Percentiles rank a stretch among this genome's conserved stretches.
Evolutionary conservation across 2,113 vertebrate genomes (phyloP).

Genomic region (Leucopsar rothschildi): DNA sequence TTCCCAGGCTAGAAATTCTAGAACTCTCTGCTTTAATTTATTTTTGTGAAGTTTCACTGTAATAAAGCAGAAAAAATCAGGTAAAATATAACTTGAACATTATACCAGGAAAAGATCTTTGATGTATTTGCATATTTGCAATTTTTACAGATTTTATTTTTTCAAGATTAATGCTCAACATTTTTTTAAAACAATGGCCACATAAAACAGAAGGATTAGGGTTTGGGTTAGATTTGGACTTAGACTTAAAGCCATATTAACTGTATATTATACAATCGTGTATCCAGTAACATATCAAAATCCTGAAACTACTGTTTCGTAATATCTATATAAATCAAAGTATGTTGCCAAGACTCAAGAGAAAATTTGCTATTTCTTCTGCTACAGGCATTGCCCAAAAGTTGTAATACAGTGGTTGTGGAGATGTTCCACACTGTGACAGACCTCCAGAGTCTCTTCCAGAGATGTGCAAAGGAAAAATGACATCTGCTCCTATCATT

Average conservation of each 20-base stretch:
- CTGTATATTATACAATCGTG: neutral
- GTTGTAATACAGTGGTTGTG: neutral
- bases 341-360: neutral
- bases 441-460: constrained; percentile 10
- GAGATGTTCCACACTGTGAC: neutral
- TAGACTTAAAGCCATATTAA: neutral
- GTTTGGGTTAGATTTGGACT: neutral
- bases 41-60: neutral
- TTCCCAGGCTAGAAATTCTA: neutral
- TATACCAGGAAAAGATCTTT: neutral
- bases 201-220: neutral
- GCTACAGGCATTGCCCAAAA: neutral
- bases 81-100: neutral
- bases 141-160: neutral
- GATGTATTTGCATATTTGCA: neutral
- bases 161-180: neutral
- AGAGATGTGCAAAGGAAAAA: neutral
- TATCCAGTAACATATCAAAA: neutral
- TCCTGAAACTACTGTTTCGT: neutral
- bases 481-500: constrained; percentile 30
- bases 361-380: neutral
- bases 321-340: neutral
- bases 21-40: neutral
- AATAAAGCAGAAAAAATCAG: neutral
- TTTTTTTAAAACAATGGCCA: constrained; percentile 1